These are phyloP conservation scores for Chirona hameri DNA, from an alignment of 2,888 invertebrate genomes.

Conservation along the genomic window DNA sequence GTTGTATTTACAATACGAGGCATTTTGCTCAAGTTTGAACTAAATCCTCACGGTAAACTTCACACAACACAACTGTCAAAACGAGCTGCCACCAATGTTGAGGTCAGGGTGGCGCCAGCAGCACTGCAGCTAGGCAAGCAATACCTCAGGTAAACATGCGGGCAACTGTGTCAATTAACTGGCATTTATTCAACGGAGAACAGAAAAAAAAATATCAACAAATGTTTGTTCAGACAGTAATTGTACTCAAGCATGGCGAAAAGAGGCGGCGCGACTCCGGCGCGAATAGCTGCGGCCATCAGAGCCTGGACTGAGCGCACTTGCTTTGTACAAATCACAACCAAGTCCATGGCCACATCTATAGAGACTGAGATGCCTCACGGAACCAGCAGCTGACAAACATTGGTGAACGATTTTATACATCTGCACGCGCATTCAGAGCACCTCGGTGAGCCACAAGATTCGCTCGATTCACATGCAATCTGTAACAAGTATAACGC, in stretches of 20 bases:
- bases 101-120: no score
- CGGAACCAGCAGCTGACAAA: not conserved
- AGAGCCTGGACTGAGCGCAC: not conserved
- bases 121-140: no score
- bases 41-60: no score
- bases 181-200: constrained; percentile 2
- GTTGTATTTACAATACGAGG: no score
- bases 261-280: not conserved
- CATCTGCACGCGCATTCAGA: no score
- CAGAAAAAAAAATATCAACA: constrained; percentile 13
- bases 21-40: no score
- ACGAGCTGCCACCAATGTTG: no score
- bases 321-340: constrained; percentile 22
- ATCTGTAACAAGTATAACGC: not conserved
- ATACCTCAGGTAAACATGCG: not conserved
- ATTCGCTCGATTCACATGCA: no score
- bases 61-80: no score
- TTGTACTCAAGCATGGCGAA: constrained; percentile 12
- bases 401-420: no score
- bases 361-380: not conserved
- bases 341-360: not conserved
- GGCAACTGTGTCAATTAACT: not conserved
- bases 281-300: not conserved
- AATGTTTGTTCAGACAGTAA: constrained; percentile 2
- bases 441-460: no score